phyloP scores from a whole-genome alignment of 1,140 invertebrate genomes.

The Laodelphax striatellus region DNA sequence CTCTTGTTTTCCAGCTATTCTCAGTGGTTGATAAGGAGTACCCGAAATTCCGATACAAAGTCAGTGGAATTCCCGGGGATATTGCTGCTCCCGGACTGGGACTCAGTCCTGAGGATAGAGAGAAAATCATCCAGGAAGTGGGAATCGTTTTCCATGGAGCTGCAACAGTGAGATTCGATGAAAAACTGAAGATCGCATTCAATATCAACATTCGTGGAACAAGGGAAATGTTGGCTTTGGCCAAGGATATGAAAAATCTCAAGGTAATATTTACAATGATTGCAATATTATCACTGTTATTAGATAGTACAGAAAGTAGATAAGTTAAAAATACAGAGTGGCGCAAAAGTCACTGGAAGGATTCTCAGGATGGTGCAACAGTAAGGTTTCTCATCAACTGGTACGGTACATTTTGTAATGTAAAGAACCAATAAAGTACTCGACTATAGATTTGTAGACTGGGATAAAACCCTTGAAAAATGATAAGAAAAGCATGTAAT shows the following conservation, averaged over 20 bases:
- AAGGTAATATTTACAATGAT: constrained; percentile 31
- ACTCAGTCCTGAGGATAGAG: constrained; percentile 33
- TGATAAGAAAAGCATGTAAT: no score
- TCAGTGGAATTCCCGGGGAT: constrained; percentile 33
- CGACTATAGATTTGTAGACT: no score
- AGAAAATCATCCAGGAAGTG: constrained; percentile 25
- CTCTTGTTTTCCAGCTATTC: neutral
- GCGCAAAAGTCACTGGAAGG: no score
- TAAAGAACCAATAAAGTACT: no score
- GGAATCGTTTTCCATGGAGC: constrained; percentile 37
- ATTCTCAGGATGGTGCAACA: no score
- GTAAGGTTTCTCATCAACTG: no score
- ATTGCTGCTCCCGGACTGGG: constrained; percentile 37
- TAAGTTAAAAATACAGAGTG: no score
- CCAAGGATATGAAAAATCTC: constrained; percentile 59
- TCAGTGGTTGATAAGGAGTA: neutral
- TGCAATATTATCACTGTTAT: no score
- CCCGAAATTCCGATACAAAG: neutral
- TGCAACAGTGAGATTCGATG: constrained; percentile 76
- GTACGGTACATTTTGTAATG: no score
- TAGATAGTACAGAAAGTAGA: no score
- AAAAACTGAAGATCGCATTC: constrained; percentile 57
- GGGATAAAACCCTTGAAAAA: no score
- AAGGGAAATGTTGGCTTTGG: constrained; percentile 57
- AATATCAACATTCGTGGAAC: constrained; percentile 64